These are phyloP conservation scores for Chinchilla lanigera DNA, from an alignment of 2,113 vertebrate species.

Conservation along the genomic window DNA sequence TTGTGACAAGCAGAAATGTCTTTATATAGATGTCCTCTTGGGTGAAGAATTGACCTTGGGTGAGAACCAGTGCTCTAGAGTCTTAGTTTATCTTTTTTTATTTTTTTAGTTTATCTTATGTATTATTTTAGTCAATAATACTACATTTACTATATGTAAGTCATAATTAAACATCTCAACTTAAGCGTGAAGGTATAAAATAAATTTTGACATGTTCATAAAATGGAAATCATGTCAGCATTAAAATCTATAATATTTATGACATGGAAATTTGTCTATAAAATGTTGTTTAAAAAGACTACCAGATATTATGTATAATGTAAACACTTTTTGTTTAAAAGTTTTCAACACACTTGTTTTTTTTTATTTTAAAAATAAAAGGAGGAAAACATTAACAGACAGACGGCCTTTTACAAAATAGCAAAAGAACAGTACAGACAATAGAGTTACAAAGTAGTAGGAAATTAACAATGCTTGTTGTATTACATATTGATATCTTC, in stretches of 20 bases:
- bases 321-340: background rate
- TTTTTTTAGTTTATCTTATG: background rate
- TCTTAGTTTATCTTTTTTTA: background rate
- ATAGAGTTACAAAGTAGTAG: no score
- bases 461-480: no score
- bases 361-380: no score
- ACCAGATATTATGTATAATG: background rate
- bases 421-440: no score
- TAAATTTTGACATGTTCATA: background rate
- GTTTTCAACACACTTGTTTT: background rate
- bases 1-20: background rate
- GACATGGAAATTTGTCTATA: background rate
- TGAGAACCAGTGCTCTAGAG: background rate
- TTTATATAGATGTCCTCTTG: background rate
- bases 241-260: slow-evolving; percentile 40
- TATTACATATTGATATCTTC: no score
- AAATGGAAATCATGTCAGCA: background rate
- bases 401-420: no score
- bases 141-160: background rate
- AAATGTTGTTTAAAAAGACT: slow-evolving; percentile 20
- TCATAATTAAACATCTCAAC: background rate
- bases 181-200: no score
- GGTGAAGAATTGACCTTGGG: background rate
- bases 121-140: slow-evolving; percentile 22
- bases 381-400: no score